Percentiles rank a stretch among this genome's conserved stretches.
Evolutionary conservation across 2,888 invertebrate species (phyloP).

Genomic region (Tortrix viridana): DNA sequence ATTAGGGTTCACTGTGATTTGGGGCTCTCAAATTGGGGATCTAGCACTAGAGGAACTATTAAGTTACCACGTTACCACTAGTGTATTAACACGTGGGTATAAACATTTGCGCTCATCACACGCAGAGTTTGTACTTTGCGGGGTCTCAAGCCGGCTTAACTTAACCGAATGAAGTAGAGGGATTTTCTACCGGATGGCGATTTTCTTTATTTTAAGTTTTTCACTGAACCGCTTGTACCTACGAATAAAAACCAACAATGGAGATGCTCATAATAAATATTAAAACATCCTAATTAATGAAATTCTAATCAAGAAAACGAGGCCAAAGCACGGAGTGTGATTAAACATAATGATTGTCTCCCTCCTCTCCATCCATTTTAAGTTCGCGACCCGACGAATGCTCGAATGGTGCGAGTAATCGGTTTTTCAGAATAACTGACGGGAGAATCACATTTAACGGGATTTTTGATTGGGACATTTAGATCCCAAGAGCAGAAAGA

Average conservation of each 20-base stretch:
- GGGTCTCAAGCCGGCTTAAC: no score
- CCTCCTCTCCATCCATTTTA: slow-evolving; percentile 21
- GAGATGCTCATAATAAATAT: slow-evolving; percentile 9
- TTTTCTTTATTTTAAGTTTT: not conserved
- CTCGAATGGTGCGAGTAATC: not conserved
- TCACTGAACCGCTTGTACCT: not conserved
- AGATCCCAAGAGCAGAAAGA: no score
- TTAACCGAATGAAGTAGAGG: no score
- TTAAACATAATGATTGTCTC: slow-evolving; percentile 37
- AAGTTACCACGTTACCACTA: no score
- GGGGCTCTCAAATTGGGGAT: no score
- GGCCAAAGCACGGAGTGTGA: slow-evolving; percentile 24
- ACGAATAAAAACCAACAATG: not conserved
- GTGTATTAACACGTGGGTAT: no score
- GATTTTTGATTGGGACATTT: not conserved
- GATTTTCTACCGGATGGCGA: not conserved
- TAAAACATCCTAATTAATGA: slow-evolving; percentile 28
- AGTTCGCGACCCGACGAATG: slow-evolving; percentile 4
- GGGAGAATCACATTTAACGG: not conserved
- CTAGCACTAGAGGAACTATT: no score
- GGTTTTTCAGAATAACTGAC: slow-evolving; percentile 17
- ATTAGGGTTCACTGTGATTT: no score
- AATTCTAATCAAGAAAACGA: slow-evolving; percentile 34
- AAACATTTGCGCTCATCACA: no score
- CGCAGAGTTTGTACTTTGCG: no score